These are phyloP conservation scores for Lasiurus cinereus DNA, from an alignment of 2,113 vertebrate genomes.

Conservation along the genomic window DNA sequence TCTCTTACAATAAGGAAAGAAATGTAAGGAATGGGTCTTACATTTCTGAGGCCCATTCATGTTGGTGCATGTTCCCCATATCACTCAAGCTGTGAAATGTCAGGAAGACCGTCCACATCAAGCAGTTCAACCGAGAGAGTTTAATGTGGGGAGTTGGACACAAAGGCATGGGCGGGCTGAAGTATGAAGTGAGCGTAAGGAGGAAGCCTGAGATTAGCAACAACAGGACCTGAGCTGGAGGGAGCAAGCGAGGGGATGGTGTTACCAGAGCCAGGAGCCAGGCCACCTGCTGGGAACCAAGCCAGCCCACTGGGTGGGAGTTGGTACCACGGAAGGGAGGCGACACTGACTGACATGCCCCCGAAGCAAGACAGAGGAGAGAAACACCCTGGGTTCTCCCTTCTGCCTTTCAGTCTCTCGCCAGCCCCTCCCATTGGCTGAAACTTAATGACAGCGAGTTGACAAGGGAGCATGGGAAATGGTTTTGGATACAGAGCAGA, in stretches of 20 bases:
- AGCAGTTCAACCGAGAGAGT: neutral
- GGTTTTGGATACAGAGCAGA: neutral
- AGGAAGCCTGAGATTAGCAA: neutral
- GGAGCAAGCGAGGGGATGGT: neutral
- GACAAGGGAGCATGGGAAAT: neutral
- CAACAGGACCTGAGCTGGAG: neutral
- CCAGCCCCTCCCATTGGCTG: neutral
- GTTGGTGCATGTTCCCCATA: neutral
- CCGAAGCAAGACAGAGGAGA: neutral
- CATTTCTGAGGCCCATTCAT: neutral
- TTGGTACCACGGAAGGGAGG: too few species aligned
- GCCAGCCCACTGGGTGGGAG: neutral
- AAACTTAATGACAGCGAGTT: neutral
- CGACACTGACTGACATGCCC: neutral
- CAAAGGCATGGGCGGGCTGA: rapidly evolving
- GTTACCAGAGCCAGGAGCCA: neutral
- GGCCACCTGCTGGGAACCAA: neutral
- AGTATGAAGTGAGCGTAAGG: neutral
- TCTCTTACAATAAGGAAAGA: too few species aligned
- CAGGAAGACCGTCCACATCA: neutral
- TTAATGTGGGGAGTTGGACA: too few species aligned
- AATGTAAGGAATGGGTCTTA: neutral
- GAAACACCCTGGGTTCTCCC: neutral
- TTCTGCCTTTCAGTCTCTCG: neutral
- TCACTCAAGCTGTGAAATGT: too few species aligned